A percentile compares a stretch with the other conserved stretches of the same genome.
phyloP scores from a whole-genome alignment of 2,113 vertebrate genomes.

The Chloropsis hardwickii region DNA sequence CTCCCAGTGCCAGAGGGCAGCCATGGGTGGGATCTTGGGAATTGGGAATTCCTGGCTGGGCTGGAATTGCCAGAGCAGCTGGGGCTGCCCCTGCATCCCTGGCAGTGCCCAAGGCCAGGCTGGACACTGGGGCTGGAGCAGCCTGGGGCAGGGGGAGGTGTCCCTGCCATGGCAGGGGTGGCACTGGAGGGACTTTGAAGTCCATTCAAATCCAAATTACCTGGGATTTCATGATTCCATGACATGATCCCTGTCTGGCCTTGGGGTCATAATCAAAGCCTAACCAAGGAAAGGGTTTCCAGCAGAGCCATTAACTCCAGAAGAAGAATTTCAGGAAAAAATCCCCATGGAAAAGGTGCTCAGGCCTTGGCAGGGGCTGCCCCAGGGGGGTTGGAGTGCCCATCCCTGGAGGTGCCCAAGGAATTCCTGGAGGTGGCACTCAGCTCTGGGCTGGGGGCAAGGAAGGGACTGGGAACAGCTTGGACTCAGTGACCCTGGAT shows the following conservation, averaged over 20 bases:
- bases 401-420: background rate
- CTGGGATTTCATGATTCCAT: background rate
- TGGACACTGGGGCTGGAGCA: background rate
- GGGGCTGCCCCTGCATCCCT: background rate
- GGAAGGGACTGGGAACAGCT: rapidly evolving
- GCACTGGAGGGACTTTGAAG: rapidly evolving
- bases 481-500: rapidly evolving
- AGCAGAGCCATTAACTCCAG: background rate
- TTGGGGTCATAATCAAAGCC: background rate
- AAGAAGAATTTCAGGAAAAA: background rate
- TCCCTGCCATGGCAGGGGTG: background rate
- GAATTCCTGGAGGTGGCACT: background rate
- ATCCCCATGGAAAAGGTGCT: no score
- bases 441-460: background rate
- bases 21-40: rapidly evolving
- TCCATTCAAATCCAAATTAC: background rate
- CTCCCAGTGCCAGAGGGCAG: background rate
- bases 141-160: background rate
- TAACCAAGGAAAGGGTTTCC: background rate
- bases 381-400: no score
- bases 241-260: rapidly evolving
- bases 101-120: background rate
- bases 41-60: background rate
- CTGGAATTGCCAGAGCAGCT: background rate
- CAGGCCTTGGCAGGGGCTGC: background rate